phyloP scores from a whole-genome alignment of 2,888 invertebrate genomes.

The Crossocerus cetratus region DNA sequence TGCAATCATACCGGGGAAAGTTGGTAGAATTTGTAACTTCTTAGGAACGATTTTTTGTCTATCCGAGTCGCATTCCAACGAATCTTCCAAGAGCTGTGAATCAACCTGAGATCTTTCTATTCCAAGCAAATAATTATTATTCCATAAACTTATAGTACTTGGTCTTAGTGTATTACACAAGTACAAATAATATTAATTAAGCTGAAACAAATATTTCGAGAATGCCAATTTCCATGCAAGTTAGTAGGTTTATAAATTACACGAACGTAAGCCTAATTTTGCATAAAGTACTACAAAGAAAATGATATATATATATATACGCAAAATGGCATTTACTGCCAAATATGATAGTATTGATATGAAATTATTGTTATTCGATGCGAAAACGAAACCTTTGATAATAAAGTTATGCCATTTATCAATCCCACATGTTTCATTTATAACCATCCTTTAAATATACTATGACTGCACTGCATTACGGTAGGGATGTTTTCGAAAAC shows the following conservation, averaged over 20 bases:
- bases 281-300: constrained; percentile 37
- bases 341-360: constrained; percentile 43
- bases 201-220: constrained; percentile 43
- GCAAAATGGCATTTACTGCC: constrained; percentile 36
- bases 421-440: constrained; percentile 14
- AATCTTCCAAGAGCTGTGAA: constrained; percentile 51
- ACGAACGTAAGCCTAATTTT: constrained; percentile 38
- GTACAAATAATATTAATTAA: constrained; percentile 63
- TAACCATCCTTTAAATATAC: not conserved
- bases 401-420: constrained; percentile 53
- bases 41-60: constrained; percentile 28
- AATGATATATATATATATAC: constrained; percentile 19
- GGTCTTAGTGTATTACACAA: constrained; percentile 57
- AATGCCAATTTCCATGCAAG: constrained; percentile 40
- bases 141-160: constrained; percentile 45
- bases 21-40: constrained; percentile 21
- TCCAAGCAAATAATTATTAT: constrained; percentile 42
- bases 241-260: constrained; percentile 37
- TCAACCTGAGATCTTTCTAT: constrained; percentile 52
- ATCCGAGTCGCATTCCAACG: constrained; percentile 49
- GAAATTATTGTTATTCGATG: constrained; percentile 44
- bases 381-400: constrained; percentile 45
- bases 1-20: constrained; percentile 14
- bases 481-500: constrained; percentile 8
- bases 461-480: not conserved